Conservation (phyloP, 2,888 invertebrate genomes). For the Tortrix viridana region DNA sequence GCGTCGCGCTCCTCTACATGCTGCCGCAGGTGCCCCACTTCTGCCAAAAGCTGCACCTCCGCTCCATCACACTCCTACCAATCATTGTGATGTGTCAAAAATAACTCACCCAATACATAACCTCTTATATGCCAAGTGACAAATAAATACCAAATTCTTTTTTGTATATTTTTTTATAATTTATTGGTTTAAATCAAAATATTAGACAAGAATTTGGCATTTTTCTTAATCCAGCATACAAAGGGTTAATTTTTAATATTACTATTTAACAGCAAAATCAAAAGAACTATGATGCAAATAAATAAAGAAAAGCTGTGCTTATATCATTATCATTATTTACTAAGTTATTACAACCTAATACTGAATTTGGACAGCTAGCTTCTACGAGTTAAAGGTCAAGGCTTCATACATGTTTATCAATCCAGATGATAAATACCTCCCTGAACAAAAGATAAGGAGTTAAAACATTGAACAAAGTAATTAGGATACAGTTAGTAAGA, state of each 20-base stretch:
- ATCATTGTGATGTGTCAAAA: slow-evolving; percentile 63
- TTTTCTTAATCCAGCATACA: too few species aligned
- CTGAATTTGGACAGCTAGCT: slow-evolving; percentile 38
- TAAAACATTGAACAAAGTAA: slow-evolving; percentile 20
- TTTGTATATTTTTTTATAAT: too few species aligned
- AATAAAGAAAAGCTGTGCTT: slow-evolving; percentile 53
- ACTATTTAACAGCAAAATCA: slow-evolving; percentile 21
- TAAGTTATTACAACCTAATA: slow-evolving; percentile 26
- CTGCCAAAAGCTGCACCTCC: slow-evolving; percentile 88
- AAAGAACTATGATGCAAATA: slow-evolving; percentile 47
- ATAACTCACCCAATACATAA: slow-evolving; percentile 52
- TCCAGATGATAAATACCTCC: slow-evolving; percentile 39
- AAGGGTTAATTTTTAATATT: slow-evolving; percentile 9
- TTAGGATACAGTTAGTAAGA: slow-evolving; percentile 20
- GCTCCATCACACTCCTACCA: slow-evolving; percentile 71
- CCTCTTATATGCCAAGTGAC: too few species aligned
- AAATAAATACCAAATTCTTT: too few species aligned
- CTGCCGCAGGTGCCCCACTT: slow-evolving; percentile 94
- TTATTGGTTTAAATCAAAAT: too few species aligned
- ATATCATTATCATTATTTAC: slow-evolving; percentile 32
- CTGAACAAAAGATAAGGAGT: slow-evolving; percentile 37
- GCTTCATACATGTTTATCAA: slow-evolving; percentile 17
- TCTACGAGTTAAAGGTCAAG: slow-evolving; percentile 26
- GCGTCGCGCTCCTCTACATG: slow-evolving; percentile 91
- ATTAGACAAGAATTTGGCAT: too few species aligned